Base-by-base conservation (phyloP, 1,140 invertebrate genomes). In the Campodea augens region DNA sequence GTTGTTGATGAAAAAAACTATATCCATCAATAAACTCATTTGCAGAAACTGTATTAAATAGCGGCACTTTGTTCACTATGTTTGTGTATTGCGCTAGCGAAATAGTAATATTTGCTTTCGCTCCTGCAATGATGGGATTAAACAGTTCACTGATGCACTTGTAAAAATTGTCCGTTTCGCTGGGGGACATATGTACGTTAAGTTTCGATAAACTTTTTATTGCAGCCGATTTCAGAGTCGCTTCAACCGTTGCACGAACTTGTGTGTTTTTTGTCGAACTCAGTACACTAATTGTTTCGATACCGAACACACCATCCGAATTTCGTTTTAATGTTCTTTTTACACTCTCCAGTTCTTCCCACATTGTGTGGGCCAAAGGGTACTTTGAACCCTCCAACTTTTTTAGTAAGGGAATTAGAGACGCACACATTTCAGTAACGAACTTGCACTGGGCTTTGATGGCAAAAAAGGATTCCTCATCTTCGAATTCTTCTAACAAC, bases 11-110 rank as follows among this genome's bases (percentile, higher is more conserved):
- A 23, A 42, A 42, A 42, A 22, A 42, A 7, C 20, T 21, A 25
- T 42, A 42, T 20, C 41, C n/a, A 22, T 42, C 41, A 42, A 42
- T 23, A 25, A 42, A 42, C 15, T 22, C 25, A 23, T 42, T 23
- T 10, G 20, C 24, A 22, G 20, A 15, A 15, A 42, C 7, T 7
- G 19, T 21, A 18, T 20, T 25, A 15, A 42, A 15, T 22, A 23
- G 3, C 18, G 41, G 22, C 41, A 42, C 7, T n/a, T 21, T 7
- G 15, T 18, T 4, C n/a, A n/a, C n/a, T 42, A 7, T 42, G n/a
- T 4, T 18, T 25, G 4, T 21, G 4, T 4, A n/a, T 7, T 22
- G 5, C 20, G n/a, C 15, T 22, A 42, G 5, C 18, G 5, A 36
- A 23, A 36, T 22, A 42, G 15, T 22, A 22, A 42, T 23, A 19